A percentile compares a stretch with the other conserved stretches of the same genome.
Evolutionary conservation across 1,140 invertebrate genomes (phyloP).

Genomic region (Melipona quadrifasciata): DNA sequence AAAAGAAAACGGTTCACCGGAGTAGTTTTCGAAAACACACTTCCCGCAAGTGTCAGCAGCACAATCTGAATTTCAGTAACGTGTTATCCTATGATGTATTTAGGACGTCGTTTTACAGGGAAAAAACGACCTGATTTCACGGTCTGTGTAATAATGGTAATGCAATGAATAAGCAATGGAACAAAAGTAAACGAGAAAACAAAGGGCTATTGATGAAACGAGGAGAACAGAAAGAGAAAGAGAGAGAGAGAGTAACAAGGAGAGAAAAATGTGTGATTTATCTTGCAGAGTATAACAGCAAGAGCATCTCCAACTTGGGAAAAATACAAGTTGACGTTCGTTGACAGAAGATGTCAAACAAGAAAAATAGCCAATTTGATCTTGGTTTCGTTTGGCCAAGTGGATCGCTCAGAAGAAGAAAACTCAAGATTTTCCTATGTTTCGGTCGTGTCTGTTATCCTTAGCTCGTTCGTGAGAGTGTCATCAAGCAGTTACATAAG

Average conservation of each 20-base stretch:
- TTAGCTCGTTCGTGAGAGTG: neutral
- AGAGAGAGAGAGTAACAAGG: neutral
- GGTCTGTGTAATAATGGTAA: neutral
- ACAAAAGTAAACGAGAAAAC: neutral
- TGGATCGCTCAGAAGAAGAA: conserved; percentile 49
- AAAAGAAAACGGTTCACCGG: neutral
- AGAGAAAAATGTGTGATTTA: conserved; percentile 19
- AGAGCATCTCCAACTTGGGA: neutral
- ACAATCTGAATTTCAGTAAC: neutral
- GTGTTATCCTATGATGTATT: neutral
- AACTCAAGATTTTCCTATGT: conserved; percentile 23
- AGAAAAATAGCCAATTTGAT: conserved; percentile 48
- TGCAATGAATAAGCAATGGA: neutral
- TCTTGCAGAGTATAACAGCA: conserved; percentile 25
- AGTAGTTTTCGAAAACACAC: neutral
- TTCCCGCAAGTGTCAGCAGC: neutral
- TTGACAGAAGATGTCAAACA: conserved; percentile 44
- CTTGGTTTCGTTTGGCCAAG: conserved; percentile 18
- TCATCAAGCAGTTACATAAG: too few species aligned
- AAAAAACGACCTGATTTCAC: neutral
- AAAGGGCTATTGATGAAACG: neutral
- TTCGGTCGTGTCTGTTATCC: conserved; percentile 27
- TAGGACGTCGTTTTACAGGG: neutral
- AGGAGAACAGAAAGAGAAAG: neutral
- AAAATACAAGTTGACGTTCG: conserved; percentile 14